Evolutionary conservation across 2,888 invertebrate genomes (phyloP).

Genomic region (Sinodicranocentrus sp.): DNA sequence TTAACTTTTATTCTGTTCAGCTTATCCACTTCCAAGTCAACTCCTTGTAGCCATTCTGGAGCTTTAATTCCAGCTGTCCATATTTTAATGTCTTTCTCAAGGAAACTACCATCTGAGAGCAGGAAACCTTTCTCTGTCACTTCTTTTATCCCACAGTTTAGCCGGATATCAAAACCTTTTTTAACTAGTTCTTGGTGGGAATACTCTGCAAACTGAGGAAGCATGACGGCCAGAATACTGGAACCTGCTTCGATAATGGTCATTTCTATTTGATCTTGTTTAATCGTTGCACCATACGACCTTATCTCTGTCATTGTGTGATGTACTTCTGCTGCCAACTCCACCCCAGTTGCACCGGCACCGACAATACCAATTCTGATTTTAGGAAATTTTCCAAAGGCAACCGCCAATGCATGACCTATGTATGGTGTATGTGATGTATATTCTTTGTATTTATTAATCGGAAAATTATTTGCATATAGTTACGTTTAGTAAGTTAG

Average conservation of each 20-base stretch:
- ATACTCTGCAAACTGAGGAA: conserved; percentile 31
- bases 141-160: conserved; percentile 52
- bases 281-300: conserved; percentile 48
- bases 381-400: conserved; percentile 32
- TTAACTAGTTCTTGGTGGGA: conserved; percentile 51
- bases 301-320: conserved; percentile 62
- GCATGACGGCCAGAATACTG: conserved; percentile 33
- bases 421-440: too few species aligned
- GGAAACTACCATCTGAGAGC: conserved; percentile 48
- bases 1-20: conserved; percentile 61
- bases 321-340: conserved; percentile 68
- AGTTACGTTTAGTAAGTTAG: too few species aligned
- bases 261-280: conserved; percentile 58
- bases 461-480: too few species aligned
- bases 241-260: conserved; percentile 65
- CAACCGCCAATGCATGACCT: conserved; percentile 42
- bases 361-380: conserved; percentile 69
- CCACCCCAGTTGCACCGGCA: conserved; percentile 53
- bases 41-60: conserved; percentile 53
- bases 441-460: too few species aligned
- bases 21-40: conserved; percentile 54
- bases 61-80: conserved; percentile 73
- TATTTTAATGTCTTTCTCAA: conserved; percentile 67
- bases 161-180: conserved; percentile 46
- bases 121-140: conserved; percentile 62